Evolutionary conservation across 1,140 invertebrate genomes (phyloP).

Genomic region (Zeugodacus cucurbitae): DNA sequence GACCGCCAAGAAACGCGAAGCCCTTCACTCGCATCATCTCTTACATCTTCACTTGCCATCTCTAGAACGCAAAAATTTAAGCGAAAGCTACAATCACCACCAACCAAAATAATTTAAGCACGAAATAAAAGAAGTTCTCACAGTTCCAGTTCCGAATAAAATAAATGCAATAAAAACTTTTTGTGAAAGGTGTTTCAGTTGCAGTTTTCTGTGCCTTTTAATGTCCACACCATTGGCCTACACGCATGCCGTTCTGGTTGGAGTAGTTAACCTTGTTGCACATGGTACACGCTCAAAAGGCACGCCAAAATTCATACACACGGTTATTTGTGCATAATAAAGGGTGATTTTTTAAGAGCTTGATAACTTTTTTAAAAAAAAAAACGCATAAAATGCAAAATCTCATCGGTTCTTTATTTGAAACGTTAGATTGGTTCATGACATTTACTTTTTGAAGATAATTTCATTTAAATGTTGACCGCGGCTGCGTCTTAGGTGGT

Average conservation of each 20-base stretch:
- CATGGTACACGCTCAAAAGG: neutral
- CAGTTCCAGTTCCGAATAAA: neutral
- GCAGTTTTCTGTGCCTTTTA: neutral
- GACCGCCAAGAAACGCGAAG: neutral
- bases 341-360: too few relatives aligned
- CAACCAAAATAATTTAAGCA: neutral
- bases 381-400: too few relatives aligned
- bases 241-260: neutral
- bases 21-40: neutral
- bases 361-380: too few relatives aligned
- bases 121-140: neutral
- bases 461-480: too few relatives aligned
- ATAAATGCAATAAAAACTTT: neutral
- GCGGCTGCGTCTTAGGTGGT: too few relatives aligned
- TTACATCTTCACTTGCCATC: neutral
- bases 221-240: neutral
- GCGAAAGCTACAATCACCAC: neutral
- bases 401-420: too few relatives aligned
- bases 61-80: neutral
- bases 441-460: too few relatives aligned
- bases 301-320: neutral
- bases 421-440: too few relatives aligned
- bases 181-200: slow-evolving; percentile 6
- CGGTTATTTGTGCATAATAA: neutral
- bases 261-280: neutral